phyloP scores from a whole-genome alignment of 2,888 invertebrate genomes.

The Drosophila mercatorum region DNA sequence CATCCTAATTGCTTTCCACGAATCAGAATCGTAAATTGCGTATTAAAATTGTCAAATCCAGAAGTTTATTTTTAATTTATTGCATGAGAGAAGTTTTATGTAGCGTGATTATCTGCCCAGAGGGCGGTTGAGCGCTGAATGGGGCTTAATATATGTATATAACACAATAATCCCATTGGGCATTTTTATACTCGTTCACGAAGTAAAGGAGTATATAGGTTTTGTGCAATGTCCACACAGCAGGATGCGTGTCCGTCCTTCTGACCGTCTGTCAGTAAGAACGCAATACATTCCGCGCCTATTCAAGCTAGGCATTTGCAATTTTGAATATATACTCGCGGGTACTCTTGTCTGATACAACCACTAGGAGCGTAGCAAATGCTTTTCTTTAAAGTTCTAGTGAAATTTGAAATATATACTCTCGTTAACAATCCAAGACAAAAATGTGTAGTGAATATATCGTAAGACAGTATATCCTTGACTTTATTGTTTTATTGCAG shows the following conservation, averaged over 20 bases:
- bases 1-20: conserved; percentile 16
- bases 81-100: conserved; percentile 15
- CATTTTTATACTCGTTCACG: not conserved
- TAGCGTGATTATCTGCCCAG: not conserved
- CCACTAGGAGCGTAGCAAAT: too few relatives aligned
- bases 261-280: too few relatives aligned
- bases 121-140: not conserved
- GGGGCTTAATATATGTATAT: conserved; percentile 13
- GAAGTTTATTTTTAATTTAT: conserved; percentile 59
- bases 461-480: conserved; percentile 21
- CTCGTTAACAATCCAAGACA: not conserved
- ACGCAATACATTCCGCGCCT: too few relatives aligned
- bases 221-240: not conserved
- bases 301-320: too few relatives aligned
- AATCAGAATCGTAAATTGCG: conserved; percentile 32
- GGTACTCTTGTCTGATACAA: too few relatives aligned
- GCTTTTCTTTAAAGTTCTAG: too few relatives aligned
- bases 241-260: too few relatives aligned
- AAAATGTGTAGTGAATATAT: too few relatives aligned
- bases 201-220: not conserved
- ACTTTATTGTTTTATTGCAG: conserved; percentile 17
- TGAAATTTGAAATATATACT: too few relatives aligned
- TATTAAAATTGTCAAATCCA: conserved; percentile 52
- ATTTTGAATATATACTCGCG: too few relatives aligned
- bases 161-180: not conserved